Conservation (phyloP, 2,888 invertebrate genomes). For the Heliconius charithonia region DNA sequence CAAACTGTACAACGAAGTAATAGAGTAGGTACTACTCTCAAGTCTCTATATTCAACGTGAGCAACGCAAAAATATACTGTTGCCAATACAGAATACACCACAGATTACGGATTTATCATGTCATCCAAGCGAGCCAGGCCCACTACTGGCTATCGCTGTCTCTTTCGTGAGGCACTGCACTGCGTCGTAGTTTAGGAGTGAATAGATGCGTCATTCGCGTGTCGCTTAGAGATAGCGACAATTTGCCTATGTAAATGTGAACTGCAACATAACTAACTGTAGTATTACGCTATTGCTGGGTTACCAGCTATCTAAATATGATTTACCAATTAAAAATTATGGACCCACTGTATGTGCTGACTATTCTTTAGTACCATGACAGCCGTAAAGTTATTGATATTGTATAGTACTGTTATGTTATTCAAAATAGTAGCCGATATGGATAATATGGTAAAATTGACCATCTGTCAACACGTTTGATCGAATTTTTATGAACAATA, state of each 20-base stretch:
- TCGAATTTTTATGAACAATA: background rate
- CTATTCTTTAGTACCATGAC: too few species aligned
- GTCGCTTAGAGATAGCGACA: constrained; percentile 18
- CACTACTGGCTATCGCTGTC: constrained; percentile 8
- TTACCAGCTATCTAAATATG: constrained; percentile 4
- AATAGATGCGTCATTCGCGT: constrained; percentile 6
- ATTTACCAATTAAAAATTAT: background rate
- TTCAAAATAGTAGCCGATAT: too few species aligned
- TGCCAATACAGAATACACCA: constrained; percentile 35
- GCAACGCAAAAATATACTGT: constrained; percentile 46
- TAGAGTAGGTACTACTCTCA: constrained; percentile 25
- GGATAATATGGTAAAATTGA: background rate
- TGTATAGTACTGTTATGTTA: background rate
- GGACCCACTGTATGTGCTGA: background rate
- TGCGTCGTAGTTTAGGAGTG: background rate
- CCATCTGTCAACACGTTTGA: background rate
- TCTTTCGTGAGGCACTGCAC: constrained; percentile 9
- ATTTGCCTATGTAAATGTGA: constrained; percentile 3
- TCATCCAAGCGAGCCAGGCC: constrained; percentile 7
- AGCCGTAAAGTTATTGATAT: background rate
- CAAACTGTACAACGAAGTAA: constrained; percentile 45
- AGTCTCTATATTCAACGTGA: constrained; percentile 45
- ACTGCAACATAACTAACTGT: constrained; percentile 1
- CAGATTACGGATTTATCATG: constrained; percentile 32
- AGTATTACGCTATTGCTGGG: constrained; percentile 18